A percentile compares a stretch with the other conserved stretches of the same genome.
Conservation (phyloP, 1,140 invertebrate species). For the Panagrolaimus sp. region DNA sequence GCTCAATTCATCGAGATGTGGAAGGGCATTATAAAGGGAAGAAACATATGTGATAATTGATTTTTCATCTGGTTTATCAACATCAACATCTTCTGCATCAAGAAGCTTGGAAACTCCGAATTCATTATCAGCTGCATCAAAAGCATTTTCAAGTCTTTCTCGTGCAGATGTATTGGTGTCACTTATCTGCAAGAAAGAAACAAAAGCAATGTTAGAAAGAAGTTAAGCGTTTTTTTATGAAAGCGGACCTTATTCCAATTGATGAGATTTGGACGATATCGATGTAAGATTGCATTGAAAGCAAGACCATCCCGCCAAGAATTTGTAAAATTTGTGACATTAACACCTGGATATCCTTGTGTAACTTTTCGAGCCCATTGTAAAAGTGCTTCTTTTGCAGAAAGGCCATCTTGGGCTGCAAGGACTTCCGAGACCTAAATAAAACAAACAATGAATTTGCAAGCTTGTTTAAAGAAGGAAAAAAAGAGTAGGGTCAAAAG, state of each 20-base stretch:
- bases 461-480: not conserved
- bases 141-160: slow-evolving; percentile 89
- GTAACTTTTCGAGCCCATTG: slow-evolving; percentile 84
- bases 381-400: slow-evolving; percentile 85
- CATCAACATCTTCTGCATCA: slow-evolving; percentile 99
- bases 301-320: slow-evolving; percentile 96
- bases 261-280: slow-evolving; percentile 66
- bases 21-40: slow-evolving; percentile 79
- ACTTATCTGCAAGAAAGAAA: slow-evolving; percentile 66
- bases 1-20: slow-evolving; percentile 40
- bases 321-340: slow-evolving; percentile 85
- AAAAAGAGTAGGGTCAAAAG: too few species aligned
- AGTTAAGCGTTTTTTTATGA: not conserved
- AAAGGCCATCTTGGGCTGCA: slow-evolving; percentile 73
- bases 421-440: slow-evolving; percentile 94
- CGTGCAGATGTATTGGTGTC: slow-evolving; percentile 87
- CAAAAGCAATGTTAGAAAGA: not conserved
- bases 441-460: slow-evolving; percentile 8
- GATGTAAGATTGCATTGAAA: slow-evolving; percentile 94
- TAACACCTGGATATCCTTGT: slow-evolving; percentile 89
- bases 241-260: slow-evolving; percentile 52
- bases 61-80: slow-evolving; percentile 95
- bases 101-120: slow-evolving; percentile 94
- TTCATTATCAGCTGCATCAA: slow-evolving; percentile 88
- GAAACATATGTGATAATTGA: slow-evolving; percentile 98